Conservation (phyloP, 2,888 invertebrate genomes). For the Arenicola marina region DNA sequence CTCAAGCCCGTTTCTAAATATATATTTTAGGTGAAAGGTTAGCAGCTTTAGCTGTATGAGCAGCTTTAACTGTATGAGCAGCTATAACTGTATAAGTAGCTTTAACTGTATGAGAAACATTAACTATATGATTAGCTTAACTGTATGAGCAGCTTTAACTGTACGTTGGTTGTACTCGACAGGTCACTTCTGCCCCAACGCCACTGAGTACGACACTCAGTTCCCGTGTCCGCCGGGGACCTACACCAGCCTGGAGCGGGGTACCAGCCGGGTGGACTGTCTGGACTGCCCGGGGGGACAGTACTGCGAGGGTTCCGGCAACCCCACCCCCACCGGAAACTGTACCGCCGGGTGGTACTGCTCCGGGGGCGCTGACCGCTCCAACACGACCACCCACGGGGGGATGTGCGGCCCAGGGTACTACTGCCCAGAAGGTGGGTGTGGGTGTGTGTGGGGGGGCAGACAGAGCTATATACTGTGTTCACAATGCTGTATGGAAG, state of each 20-base stretch:
- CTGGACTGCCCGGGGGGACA: constrained; percentile 48
- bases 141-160: too few species aligned
- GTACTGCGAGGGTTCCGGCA: constrained; percentile 52
- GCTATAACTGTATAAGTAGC: too few species aligned
- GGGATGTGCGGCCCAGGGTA: constrained; percentile 49
- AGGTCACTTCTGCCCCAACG: constrained; percentile 55
- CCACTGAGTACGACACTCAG: constrained; percentile 45
- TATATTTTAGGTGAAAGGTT: too few species aligned
- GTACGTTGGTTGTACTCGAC: too few species aligned
- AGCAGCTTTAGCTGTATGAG: too few species aligned
- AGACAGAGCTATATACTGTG: too few species aligned
- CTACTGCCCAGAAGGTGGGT: constrained; percentile 51
- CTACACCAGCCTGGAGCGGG: constrained; percentile 43
- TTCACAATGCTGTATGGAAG: too few species aligned
- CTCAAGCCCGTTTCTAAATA: too few species aligned
- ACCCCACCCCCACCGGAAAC: constrained; percentile 47
- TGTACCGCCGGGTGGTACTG: constrained; percentile 56
- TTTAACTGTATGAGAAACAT: too few species aligned
- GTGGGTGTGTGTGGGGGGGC: not conserved
- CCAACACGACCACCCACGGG: constrained; percentile 47
- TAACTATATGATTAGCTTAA: too few species aligned
- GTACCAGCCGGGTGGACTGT: constrained; percentile 40
- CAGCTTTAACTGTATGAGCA: too few species aligned
- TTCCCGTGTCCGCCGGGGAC: constrained; percentile 50
- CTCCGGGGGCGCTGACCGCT: constrained; percentile 37